phyloP scores from a whole-genome alignment of 2,888 invertebrate genomes.

The Agrilus mali region DNA sequence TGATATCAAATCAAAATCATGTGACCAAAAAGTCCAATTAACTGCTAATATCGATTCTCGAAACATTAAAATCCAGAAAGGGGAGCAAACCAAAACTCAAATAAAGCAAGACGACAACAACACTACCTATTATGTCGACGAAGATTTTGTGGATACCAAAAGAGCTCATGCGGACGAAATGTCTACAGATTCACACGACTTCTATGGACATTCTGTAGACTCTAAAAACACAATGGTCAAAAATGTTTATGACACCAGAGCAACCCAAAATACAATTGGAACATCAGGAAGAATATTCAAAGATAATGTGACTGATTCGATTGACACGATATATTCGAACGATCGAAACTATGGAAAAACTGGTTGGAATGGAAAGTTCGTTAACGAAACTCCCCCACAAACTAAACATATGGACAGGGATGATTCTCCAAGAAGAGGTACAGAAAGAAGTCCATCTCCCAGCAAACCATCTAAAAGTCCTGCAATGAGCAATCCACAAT shows the following conservation, averaged over 20 bases:
- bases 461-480: slow-evolving; percentile 1
- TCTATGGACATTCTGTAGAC: slow-evolving; percentile 27
- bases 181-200: slow-evolving; percentile 23
- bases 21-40: background rate
- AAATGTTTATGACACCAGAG: slow-evolving; percentile 28
- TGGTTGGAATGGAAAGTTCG: slow-evolving; percentile 32
- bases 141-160: slow-evolving; percentile 21
- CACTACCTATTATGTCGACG: slow-evolving; percentile 18
- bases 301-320: slow-evolving; percentile 35
- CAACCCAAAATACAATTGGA: slow-evolving; percentile 31
- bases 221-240: slow-evolving; percentile 23
- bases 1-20: background rate
- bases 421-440: background rate
- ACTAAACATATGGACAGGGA: background rate
- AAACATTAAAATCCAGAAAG: background rate
- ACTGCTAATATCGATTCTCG: slow-evolving; percentile 3
- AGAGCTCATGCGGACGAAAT: slow-evolving; percentile 20
- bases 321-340: slow-evolving; percentile 29
- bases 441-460: no score
- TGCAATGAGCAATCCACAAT: no score
- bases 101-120: no score
- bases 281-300: slow-evolving; percentile 35
- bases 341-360: slow-evolving; percentile 32
- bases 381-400: slow-evolving; percentile 22
- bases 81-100: background rate